A percentile compares a stretch with the other conserved stretches of the same genome.
Conservation (phyloP, 2,113 vertebrate genomes). For the Illadopsis cleaveri region DNA sequence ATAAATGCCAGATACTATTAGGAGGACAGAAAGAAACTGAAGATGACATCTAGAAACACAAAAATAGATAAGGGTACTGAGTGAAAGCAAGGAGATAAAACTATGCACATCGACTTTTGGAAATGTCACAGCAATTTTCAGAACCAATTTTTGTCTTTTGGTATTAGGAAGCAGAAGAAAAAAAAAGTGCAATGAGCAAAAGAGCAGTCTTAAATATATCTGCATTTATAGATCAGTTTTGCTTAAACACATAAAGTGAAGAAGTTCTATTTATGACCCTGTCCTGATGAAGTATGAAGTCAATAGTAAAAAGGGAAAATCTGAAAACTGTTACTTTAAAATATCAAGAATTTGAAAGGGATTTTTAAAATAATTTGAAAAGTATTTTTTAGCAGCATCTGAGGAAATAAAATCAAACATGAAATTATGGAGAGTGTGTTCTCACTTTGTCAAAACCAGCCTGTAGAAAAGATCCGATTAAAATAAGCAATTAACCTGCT, state of each 20-base stretch:
- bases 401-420: neutral
- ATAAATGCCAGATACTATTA: neutral
- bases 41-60: neutral
- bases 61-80: neutral
- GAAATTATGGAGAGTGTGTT: neutral
- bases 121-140: neutral
- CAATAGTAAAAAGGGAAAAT: neutral
- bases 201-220: neutral
- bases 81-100: neutral
- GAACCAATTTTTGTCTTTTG: neutral
- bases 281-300: neutral
- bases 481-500: neutral
- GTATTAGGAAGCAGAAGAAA: neutral
- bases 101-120: neutral
- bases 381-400: neutral
- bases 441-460: neutral
- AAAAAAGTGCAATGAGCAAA: neutral
- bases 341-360: neutral
- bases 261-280: neutral
- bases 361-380: neutral
- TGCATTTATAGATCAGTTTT: neutral
- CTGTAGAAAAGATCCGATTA: neutral
- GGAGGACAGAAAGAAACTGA: neutral
- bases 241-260: neutral
- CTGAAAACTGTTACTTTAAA: neutral